Evolutionary conservation across 2,888 invertebrate species (phyloP), one percentile per base, ranked within the genome.

Genomic region (Apodemia mormo): DNA sequence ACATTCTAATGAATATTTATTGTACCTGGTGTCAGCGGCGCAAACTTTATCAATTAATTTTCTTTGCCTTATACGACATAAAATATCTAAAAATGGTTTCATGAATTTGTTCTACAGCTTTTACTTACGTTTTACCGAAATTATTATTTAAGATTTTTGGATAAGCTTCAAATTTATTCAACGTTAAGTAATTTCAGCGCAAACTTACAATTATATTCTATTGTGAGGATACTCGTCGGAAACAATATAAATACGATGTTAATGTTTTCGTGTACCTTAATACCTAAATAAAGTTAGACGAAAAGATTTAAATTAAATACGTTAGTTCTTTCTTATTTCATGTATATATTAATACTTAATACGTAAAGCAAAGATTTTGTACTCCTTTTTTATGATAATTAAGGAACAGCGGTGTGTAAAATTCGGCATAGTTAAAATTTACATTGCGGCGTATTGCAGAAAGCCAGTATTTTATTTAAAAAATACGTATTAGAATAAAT

Each of bases 41-140:
- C 71, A 75, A 85, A 85, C 83, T 84, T 85, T 83, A 77, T 81
- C 82, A 83, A 85, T 85, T 85, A 85, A 83, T 84, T 82, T 79
- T 76, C 79, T 74, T 72, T 69, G 69, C 74, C 72, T 73, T 76
- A 73, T 72, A 65, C 72, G 71, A 72, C 73, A 77, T 77, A 79
- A 78, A 80, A 77, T 74, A 70, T 69, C 67, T 70, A 73, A 73
- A 74, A 73, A 72, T 71, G 66, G 33, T 66, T 69, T 10, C 61
- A 30, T 12, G 61, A 61, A 61, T 61, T 58, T 58, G 33, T 61
- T 61, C 5, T 30, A 61, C 61, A 61, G 61, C 61, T 10, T 61
- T 61, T 61, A 30, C 33, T 61, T 61, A 61, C n/a, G 49, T 5
- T 10, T 58, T 29, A n/a, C 58, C 30, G 33, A 33, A 61, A 33